A percentile compares a stretch with the other conserved stretches of the same genome.
Conservation (phyloP, 2,888 invertebrate species). For the Polylopha cassiicola region DNA sequence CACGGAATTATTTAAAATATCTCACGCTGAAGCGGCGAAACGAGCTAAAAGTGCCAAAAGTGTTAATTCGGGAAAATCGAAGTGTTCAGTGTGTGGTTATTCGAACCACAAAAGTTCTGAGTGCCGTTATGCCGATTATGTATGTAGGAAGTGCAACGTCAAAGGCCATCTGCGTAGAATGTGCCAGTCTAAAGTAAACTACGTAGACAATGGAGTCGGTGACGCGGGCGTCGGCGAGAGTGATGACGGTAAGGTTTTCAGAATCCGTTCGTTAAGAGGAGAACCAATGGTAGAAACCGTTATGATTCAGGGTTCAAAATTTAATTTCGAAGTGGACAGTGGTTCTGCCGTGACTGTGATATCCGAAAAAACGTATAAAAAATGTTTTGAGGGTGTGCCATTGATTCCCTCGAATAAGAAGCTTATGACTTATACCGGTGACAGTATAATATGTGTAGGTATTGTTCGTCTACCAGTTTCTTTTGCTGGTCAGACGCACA, state of each 20-base stretch:
- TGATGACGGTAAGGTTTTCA: conserved; percentile 8
- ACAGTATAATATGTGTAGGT: conserved; percentile 10
- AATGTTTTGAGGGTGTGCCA: not conserved
- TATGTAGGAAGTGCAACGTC: conserved; percentile 6
- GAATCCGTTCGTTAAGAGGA: conserved; percentile 3
- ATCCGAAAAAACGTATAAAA: not conserved
- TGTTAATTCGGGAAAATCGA: not conserved
- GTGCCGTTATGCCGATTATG: not conserved
- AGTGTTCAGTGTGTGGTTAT: not conserved
- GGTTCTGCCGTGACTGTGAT: not conserved
- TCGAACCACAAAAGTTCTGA: not conserved
- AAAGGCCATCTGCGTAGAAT: conserved; percentile 5
- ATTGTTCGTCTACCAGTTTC: conserved; percentile 1
- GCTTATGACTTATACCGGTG: not conserved
- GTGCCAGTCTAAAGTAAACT: conserved; percentile 2
- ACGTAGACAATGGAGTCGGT: conserved; percentile 4
- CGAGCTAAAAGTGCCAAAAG: not conserved
- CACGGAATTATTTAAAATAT: not conserved
- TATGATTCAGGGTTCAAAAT: not conserved
- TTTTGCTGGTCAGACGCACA: conserved; percentile 2
- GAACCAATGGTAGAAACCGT: conserved; percentile 5
- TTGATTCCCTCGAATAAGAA: not conserved
- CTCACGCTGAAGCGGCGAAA: not conserved
- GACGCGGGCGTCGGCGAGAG: conserved; percentile 2
- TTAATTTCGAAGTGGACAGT: not conserved